Evolutionary conservation across 2,797 vertebrate species (phyloP), one percentile per base, ranked within the genome.

Genomic region (Gallinago stenura): DNA sequence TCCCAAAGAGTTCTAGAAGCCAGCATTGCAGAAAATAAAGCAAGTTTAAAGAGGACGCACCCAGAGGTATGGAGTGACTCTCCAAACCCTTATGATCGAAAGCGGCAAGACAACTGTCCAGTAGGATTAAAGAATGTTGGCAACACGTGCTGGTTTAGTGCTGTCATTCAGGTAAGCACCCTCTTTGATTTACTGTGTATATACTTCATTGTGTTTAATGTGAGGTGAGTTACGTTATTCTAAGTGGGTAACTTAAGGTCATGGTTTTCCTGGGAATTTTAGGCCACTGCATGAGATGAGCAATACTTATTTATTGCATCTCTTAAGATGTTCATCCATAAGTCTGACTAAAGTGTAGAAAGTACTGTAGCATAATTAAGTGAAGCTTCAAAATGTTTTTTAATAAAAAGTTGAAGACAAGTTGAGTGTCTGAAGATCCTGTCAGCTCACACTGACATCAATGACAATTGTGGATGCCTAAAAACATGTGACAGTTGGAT

Each of bases 121-220:
- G 99, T 99, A 41, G 99, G 99, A 14, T 97, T 99, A 94, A 99
- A 99, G 98, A 99, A 99, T 87, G 99, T 99, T 80, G 99, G 99
- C 93, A 99, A 99, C 96, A 99, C 99, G 1, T 99, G 99, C 98
- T 99, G 99, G 99, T 99, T 99, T 98, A 99, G 99, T 93, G 99
- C 99, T 51, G 99, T 99, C 91, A 99, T 99, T 97, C 99, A 99
- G 99, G 99, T 99, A 97, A 98, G 97, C 37, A 8, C 5, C 4
- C 20, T 61, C 35, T 46, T 50, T 5, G 2, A 1, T 71, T 58
- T 61, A 31, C 35, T 71, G 2, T 85, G 15, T 56, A 10, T 72
- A 12, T 20, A 51, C 14, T 66, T 87, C 10, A 3, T 50, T 87
- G 13, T 91, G 8, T 60, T 56, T 91, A 3, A 31, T 54, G 56